A percentile compares a stretch with the other conserved stretches of the same genome.
phyloP scores from a whole-genome alignment of 1,140 invertebrate species.

The Ctenoplectra terminalis region DNA sequence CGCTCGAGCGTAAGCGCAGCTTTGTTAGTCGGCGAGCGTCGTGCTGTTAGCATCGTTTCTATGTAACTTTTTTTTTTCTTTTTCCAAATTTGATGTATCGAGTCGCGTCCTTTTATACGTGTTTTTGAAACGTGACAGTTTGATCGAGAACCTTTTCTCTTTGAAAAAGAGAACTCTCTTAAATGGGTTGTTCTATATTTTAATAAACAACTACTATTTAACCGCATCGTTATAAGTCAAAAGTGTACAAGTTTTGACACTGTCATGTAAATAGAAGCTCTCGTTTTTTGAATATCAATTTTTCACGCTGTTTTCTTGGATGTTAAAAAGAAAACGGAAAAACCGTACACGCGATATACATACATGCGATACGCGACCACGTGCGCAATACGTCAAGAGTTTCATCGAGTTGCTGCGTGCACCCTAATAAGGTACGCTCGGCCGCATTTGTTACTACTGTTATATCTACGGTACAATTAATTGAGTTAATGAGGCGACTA shows the following conservation, averaged over 20 bases:
- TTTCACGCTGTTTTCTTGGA: background rate
- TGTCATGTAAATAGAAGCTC: background rate
- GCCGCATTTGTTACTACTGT: constrained; percentile 10
- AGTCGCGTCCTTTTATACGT: background rate
- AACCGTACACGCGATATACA: background rate
- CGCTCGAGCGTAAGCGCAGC: background rate
- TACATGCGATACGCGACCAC: constrained; percentile 35
- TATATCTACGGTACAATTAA: background rate
- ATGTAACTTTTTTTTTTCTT: background rate
- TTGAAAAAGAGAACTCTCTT: no score
- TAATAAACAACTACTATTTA: background rate
- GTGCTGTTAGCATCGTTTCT: background rate
- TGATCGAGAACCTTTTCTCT: background rate
- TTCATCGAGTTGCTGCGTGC: background rate
- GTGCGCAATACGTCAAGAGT: constrained; percentile 30
- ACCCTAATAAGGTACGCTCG: constrained; percentile 14
- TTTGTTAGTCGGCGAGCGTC: constrained; percentile 26
- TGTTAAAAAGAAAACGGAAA: background rate
- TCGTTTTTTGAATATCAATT: background rate
- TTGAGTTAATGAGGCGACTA: background rate
- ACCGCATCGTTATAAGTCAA: background rate
- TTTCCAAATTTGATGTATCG: background rate
- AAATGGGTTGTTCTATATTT: background rate
- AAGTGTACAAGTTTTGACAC: background rate
- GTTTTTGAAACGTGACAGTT: background rate